phyloP scores from a whole-genome alignment of 2,113 vertebrate species.

The Xyrauchen texanus region DNA sequence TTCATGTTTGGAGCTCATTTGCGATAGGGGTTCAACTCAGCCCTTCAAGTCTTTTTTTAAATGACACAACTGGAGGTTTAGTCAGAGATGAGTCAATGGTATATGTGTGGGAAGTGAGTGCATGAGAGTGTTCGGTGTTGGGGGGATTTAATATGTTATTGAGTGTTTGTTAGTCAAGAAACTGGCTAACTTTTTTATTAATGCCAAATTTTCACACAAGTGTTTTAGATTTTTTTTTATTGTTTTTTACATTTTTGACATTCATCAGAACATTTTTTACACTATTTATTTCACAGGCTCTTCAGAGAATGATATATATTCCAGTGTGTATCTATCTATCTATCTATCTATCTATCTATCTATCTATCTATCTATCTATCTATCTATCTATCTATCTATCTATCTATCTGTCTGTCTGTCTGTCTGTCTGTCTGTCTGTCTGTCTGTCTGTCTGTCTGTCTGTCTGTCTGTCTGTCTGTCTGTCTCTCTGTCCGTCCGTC shows the following conservation, averaged over 20 bases:
- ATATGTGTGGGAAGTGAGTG: conserved; percentile 6
- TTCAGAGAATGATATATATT: too few species aligned
- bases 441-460: too few species aligned
- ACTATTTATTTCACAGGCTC: background rate
- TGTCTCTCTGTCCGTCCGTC: too few species aligned
- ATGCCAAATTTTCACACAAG: background rate
- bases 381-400: too few species aligned
- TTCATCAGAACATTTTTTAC: background rate
- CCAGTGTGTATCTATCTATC: too few species aligned
- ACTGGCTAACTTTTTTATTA: background rate
- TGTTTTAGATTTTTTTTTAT: too few species aligned
- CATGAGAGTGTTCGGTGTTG: background rate
- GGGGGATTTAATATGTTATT: conserved; percentile 28
- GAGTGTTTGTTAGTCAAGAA: conserved; percentile 18
- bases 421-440: too few species aligned
- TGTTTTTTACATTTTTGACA: too few species aligned
- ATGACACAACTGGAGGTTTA: conserved; percentile 25
- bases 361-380: too few species aligned
- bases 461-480: too few species aligned
- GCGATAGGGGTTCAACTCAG: conserved; percentile 34
- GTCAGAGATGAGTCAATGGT: conserved; percentile 48
- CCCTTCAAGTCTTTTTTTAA: conserved; percentile 35
- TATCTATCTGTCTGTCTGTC: too few species aligned
- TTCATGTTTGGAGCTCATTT: conserved; percentile 13
- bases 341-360: too few species aligned